Percentiles rank a stretch among this genome's conserved stretches.
Evolutionary conservation across 2,113 vertebrate species (phyloP).

Genomic region (Burhinus bistriatus): DNA sequence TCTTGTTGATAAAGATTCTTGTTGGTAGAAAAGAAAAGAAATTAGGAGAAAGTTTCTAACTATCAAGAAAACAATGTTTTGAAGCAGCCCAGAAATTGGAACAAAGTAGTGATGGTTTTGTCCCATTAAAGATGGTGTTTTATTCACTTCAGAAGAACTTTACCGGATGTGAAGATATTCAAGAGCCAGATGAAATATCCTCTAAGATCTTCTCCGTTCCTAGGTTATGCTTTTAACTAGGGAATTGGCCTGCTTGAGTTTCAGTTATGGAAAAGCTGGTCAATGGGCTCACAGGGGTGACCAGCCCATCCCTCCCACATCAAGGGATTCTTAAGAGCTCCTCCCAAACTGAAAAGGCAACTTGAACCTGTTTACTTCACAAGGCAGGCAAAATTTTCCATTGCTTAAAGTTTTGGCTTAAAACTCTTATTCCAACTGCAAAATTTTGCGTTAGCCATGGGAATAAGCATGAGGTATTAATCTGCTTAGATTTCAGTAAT

Average conservation of each 20-base stretch:
- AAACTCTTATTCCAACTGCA: constrained; percentile 28
- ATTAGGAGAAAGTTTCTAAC: background rate
- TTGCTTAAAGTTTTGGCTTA: constrained; percentile 31
- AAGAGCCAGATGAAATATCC: background rate
- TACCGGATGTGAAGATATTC: background rate
- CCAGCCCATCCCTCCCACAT: background rate
- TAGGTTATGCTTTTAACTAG: background rate
- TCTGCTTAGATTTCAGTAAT: constrained; percentile 61
- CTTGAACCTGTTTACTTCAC: constrained; percentile 1
- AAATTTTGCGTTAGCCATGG: constrained; percentile 45
- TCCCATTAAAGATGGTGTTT: background rate
- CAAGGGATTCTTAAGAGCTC: background rate
- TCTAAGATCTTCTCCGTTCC: background rate
- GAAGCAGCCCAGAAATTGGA: background rate
- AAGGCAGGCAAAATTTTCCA: constrained; percentile 23
- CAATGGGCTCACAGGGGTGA: background rate
- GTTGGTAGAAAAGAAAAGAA: background rate
- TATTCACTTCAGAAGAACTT: background rate
- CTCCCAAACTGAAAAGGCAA: background rate
- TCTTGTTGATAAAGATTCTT: background rate
- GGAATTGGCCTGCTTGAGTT: background rate
- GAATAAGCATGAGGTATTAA: constrained; percentile 59
- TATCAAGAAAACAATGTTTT: background rate
- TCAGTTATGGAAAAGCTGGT: background rate
- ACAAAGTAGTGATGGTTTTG: background rate